Base-by-base conservation (phyloP, 2,888 invertebrate species). In the Clusia tigrina region DNA sequence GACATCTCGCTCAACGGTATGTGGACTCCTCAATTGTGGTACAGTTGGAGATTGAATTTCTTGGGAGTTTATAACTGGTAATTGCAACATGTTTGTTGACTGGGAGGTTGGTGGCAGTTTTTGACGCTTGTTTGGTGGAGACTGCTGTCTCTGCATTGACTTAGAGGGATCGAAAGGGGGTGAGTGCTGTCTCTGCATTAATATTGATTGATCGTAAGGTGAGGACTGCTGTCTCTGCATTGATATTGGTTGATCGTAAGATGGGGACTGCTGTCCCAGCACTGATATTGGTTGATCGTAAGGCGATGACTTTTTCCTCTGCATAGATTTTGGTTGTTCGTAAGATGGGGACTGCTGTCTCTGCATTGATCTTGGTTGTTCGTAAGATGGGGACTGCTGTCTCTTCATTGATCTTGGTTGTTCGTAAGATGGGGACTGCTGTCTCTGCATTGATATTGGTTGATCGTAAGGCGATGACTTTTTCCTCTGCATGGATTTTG, bases 11-110 rank as follows among this genome's bases (percentile, higher is more conserved):
- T 80, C 83, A 0, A 76, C 75, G 0, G 74, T 77, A 51, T 77
- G 83, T 20, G 78, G 77, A 0, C 82, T 73, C 53, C 82, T 81
- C 0, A 81, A 64, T 22, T 74, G 71, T 9, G 67, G 15, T 12
- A 60, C 52, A 5, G 58, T 32, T 26, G 24, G 26, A 18, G 17
- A 26, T 20, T 22, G 9, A 56, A n/a, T n/a, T 46, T 10, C n/a
- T 52, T 1, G 42, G 63, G 2, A 71, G 66, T 18, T 68, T 71
- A 0, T n/a, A 1, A 68, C 63, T 0, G 74, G 76, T 18, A 73
- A 51, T 54, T 76, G 74, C 9, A 78, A 65, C 2, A 69, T 74
- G 3, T 73, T 32, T 32, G 32, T 32, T 32, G 32, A 32, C 12
- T 48, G 53, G 9, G 17, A 2, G 12, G 61, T 48, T 18, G 59